Conservation (phyloP, 1,140 invertebrate genomes). For the Rhynchophorus ferrugineus region DNA sequence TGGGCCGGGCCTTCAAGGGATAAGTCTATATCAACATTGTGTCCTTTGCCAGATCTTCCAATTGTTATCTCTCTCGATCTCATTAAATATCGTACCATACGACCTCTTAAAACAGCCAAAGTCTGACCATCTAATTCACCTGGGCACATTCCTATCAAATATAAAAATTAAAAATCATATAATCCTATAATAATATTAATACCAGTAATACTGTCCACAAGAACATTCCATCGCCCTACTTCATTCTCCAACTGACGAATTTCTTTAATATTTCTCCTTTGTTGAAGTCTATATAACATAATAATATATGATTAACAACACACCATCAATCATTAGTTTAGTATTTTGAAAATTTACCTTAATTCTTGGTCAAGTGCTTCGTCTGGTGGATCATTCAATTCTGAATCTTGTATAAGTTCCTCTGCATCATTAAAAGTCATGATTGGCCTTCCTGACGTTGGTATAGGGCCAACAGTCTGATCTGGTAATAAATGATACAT, state of each 20-base stretch:
- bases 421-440: conserved; percentile 89
- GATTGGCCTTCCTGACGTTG: conserved; percentile 51
- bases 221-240: conserved; percentile 79
- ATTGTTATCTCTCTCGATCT: conserved; percentile 91
- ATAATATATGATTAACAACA: background rate
- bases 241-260: conserved; percentile 86
- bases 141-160: conserved; percentile 43
- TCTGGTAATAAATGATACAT: conserved; percentile 89
- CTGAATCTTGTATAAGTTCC: conserved; percentile 77
- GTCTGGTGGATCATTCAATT: conserved; percentile 71
- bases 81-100: conserved; percentile 91
- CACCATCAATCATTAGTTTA: background rate
- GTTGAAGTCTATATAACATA: conserved; percentile 38
- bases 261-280: conserved; percentile 66
- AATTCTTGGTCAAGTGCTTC: conserved; percentile 55
- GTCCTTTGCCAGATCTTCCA: conserved; percentile 81
- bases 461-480: conserved; percentile 65
- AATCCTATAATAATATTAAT: background rate
- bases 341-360: conserved; percentile 9
- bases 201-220: conserved; percentile 77
- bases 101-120: conserved; percentile 83
- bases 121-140: conserved; percentile 87
- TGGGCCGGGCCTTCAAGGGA: conserved; percentile 82
- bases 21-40: conserved; percentile 89
- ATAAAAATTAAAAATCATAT: background rate